Evolutionary conservation across 1,140 invertebrate genomes (phyloP).

Genomic region (Anadara kagoshimensis): DNA sequence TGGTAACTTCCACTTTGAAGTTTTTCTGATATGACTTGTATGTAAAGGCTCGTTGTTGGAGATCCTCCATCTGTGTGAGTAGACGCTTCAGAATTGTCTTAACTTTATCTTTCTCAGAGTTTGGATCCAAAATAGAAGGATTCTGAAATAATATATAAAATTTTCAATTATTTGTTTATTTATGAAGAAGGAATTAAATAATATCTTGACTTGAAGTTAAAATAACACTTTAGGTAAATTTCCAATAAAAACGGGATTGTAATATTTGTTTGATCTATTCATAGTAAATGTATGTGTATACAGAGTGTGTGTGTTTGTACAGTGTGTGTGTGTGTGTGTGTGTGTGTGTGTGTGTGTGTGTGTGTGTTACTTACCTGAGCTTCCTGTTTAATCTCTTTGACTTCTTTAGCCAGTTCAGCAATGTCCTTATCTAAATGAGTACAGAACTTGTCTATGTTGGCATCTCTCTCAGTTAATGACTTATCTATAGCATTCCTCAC

Average conservation of each 20-base stretch:
- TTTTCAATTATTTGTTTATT: too few relatives aligned
- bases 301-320: too few relatives aligned
- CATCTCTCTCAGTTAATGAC: conserved; percentile 72
- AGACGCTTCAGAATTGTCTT: conserved; percentile 79
- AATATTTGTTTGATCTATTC: too few relatives aligned
- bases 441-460: conserved; percentile 73
- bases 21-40: conserved; percentile 76
- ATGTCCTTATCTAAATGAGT: conserved; percentile 73
- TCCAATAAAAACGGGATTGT: too few relatives aligned
- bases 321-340: too few relatives aligned
- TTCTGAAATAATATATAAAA: conserved; percentile 75
- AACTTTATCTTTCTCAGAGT: conserved; percentile 81
- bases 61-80: conserved; percentile 77
- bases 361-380: conserved; percentile 61
- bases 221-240: too few relatives aligned
- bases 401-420: conserved; percentile 71
- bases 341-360: too few relatives aligned
- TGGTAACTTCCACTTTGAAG: conserved; percentile 82
- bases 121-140: conserved; percentile 82
- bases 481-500: conserved; percentile 74
- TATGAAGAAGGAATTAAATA: too few relatives aligned
- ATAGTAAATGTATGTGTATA: too few relatives aligned
- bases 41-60: conserved; percentile 80
- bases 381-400: conserved; percentile 72
- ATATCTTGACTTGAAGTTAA: too few relatives aligned